phyloP scores from a whole-genome alignment of 1,140 invertebrate species.

The Calliopsis andreniformis region DNA sequence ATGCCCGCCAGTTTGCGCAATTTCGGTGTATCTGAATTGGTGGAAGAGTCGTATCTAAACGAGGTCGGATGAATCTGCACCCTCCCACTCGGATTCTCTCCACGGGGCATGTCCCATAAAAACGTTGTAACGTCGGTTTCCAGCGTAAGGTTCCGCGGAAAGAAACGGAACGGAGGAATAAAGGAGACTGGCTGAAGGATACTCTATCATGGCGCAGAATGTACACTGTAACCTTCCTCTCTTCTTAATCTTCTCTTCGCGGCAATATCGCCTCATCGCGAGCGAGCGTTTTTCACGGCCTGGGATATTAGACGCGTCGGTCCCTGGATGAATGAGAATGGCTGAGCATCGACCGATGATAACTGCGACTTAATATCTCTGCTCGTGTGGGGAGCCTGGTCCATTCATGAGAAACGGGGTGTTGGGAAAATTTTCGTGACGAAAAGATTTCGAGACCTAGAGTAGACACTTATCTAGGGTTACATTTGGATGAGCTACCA shows the following conservation, averaged over 20 bases:
- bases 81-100: slow-evolving; percentile 22
- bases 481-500: too few relatives aligned
- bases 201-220: slow-evolving; percentile 19
- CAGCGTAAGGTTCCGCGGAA: slow-evolving; percentile 26
- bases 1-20: slow-evolving; percentile 65
- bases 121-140: slow-evolving; percentile 55
- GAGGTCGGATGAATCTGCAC: slow-evolving; percentile 63
- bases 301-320: not conserved
- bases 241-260: not conserved
- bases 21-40: slow-evolving; percentile 69
- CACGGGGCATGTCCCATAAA: slow-evolving; percentile 55
- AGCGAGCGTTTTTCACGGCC: not conserved
- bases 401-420: not conserved
- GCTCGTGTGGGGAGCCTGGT: not conserved
- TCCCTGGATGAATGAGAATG: not conserved
- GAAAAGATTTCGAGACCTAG: too few relatives aligned
- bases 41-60: slow-evolving; percentile 67
- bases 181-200: slow-evolving; percentile 22
- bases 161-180: not conserved
- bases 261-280: not conserved
- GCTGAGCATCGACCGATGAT: not conserved
- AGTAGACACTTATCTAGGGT: too few relatives aligned
- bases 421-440: too few relatives aligned
- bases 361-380: not conserved
- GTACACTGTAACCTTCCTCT: not conserved